phyloP scores from a whole-genome alignment of 2,113 vertebrate species.

The Clarias gariepinus region DNA sequence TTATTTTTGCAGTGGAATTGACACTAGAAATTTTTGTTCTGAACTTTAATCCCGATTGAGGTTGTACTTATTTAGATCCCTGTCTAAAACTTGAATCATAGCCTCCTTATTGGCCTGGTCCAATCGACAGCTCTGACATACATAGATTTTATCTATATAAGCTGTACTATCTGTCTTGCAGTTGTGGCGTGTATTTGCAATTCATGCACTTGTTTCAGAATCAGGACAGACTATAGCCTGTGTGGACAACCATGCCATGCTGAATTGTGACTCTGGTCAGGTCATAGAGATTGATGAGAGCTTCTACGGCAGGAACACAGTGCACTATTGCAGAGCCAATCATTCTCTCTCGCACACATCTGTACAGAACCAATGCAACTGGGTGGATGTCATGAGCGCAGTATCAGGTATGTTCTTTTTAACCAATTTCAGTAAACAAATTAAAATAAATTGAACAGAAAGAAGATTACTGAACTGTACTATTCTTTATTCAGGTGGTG shows the following conservation, averaged over 20 bases:
- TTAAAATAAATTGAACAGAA: background rate
- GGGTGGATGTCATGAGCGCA: conserved; percentile 78
- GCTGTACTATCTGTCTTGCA: background rate
- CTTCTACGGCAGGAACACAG: conserved; percentile 83
- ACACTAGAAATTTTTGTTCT: too few relatives aligned
- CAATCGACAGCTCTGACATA: background rate
- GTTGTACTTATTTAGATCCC: background rate
- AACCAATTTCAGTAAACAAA: background rate
- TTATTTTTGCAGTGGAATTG: too few relatives aligned
- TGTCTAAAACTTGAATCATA: too few relatives aligned
- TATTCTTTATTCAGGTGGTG: background rate
- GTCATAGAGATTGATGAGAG: conserved; percentile 83
- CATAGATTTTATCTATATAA: background rate
- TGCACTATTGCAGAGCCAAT: conserved; percentile 77
- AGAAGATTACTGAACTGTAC: background rate
- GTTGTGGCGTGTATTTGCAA: background rate
- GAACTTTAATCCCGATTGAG: too few relatives aligned
- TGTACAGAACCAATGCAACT: conserved; percentile 79
- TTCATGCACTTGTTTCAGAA: conserved; percentile 65
- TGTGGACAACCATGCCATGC: conserved; percentile 76
- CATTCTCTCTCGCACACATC: conserved; percentile 30
- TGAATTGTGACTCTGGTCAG: conserved; percentile 86
- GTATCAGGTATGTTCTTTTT: conserved; percentile 78
- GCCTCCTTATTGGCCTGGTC: background rate
- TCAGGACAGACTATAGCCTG: conserved; percentile 80